Base-by-base conservation (phyloP, 64 coral and sea anemone genomes). In the Anthopleura sola region DNA sequence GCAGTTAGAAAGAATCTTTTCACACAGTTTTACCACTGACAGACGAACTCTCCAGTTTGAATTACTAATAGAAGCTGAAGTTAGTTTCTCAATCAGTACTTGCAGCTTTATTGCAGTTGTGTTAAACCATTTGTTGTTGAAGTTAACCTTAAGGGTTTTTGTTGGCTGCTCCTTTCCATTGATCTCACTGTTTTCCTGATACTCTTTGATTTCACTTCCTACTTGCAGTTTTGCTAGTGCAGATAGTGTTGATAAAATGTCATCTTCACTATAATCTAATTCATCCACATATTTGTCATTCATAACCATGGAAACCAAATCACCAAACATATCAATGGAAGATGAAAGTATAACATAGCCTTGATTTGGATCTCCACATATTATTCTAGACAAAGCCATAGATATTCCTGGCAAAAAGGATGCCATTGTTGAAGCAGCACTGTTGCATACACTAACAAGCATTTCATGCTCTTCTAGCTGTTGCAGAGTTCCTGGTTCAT, bases 321-420 rank as follows among this genome's bases (percentile, higher is more conserved):
- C 82, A 57, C 91, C 50, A 85, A 88, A 97, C 18, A 60, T 56
- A 31, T 90, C 82, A 88, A 93, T 55, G 19, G 88, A 80, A 55
- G 88, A 81, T 3, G 36, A 75, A 36, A 97, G 15, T 44, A 93
- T 36, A 38, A 28, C 84, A 85, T 97, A 88, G 16, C 90, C 84
- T 49, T 97, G 91, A 24, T 75, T 48, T 16, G 88, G 82, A 33
- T 97, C 91, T 11, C 71, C 75, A 24, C 87, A 69, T 37, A 93
- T 78, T 56, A 97, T 39, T 80, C 94, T 86, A 32, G 91, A 84
- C 3, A 97, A 53, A 86, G 81, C 51, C 74, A 87, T 85, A 74
- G 95, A 93, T 51, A 97, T 97, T 50, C 95, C 95, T 50, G 95
- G 95, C 55, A 93, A 33, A 81, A 98, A 98, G 23, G 95, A 98